phyloP scores from a whole-genome alignment of 2,888 invertebrate species.

The Phragmatobia fuliginosa region DNA sequence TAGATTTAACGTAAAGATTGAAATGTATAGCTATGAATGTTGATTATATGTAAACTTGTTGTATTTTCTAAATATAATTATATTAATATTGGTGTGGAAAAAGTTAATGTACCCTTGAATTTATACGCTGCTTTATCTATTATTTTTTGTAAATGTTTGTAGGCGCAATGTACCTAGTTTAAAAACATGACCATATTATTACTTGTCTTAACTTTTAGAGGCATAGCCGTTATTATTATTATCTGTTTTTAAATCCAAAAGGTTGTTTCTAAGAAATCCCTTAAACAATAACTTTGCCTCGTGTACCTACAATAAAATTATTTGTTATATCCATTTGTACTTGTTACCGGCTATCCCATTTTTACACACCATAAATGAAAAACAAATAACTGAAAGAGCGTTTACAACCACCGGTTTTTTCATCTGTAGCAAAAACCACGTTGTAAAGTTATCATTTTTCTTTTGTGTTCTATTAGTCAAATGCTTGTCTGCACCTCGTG shows the following conservation, averaged over 20 bases:
- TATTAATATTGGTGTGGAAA: too few relatives aligned
- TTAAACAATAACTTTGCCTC: background rate
- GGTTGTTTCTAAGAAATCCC: background rate
- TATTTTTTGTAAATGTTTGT: background rate
- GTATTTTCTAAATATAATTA: too few relatives aligned
- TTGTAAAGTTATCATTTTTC: background rate
- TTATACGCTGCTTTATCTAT: background rate
- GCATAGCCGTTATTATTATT: background rate
- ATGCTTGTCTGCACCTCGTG: background rate
- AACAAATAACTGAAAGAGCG: background rate
- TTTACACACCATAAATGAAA: background rate
- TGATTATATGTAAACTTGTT: too few relatives aligned
- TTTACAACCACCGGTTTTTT: background rate
- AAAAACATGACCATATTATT: background rate
- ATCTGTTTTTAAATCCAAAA: background rate
- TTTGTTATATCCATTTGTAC: background rate
- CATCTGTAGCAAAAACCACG: conserved; percentile 1
- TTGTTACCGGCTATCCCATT: background rate
- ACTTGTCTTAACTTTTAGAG: background rate
- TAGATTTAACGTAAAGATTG: too few relatives aligned
- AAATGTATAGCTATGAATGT: too few relatives aligned
- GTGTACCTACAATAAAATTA: background rate
- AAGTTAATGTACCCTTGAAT: background rate
- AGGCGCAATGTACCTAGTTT: background rate
- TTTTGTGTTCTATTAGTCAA: conserved; percentile 1